phyloP scores from a whole-genome alignment of 2,113 vertebrate species.

The Psittacara wagleri region DNA sequence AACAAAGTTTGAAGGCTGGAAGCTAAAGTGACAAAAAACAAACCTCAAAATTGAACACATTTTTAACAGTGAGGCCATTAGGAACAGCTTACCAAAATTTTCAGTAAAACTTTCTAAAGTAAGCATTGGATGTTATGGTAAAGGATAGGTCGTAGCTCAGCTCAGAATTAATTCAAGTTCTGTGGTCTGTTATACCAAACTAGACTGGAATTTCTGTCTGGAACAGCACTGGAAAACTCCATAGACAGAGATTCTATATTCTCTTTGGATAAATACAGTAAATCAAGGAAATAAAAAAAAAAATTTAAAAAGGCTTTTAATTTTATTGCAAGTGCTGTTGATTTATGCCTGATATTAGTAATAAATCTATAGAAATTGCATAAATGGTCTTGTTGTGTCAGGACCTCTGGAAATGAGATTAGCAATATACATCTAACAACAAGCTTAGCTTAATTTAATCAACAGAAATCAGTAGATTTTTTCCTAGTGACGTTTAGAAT shows the following conservation, averaged over 20 bases:
- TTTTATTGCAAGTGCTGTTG: not conserved
- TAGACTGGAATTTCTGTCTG: not conserved
- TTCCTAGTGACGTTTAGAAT: not conserved
- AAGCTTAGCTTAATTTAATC: not conserved
- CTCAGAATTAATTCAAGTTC: not conserved
- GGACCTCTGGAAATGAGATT: not conserved
- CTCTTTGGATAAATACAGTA: not conserved
- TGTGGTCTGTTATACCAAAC: not conserved
- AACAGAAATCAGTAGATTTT: not conserved
- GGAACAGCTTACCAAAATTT: not conserved
- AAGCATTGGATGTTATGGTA: not conserved
- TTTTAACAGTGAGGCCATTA: not conserved
- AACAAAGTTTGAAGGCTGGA: not conserved
- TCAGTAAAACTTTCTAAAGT: not conserved
- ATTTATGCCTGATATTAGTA: not conserved
- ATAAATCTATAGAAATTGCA: not conserved
- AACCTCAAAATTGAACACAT: not conserved
- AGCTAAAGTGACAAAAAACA: constrained; percentile 9
- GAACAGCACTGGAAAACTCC: not conserved
- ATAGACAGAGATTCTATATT: not conserved
- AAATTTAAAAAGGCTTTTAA: not conserved
- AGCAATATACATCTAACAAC: not conserved
- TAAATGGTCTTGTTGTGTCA: not conserved
- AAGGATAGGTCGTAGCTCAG: not conserved
- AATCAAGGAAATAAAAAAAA: not conserved